Evolutionary conservation across 1,140 invertebrate genomes (phyloP).

Genomic region (Drosophila nebulosa): DNA sequence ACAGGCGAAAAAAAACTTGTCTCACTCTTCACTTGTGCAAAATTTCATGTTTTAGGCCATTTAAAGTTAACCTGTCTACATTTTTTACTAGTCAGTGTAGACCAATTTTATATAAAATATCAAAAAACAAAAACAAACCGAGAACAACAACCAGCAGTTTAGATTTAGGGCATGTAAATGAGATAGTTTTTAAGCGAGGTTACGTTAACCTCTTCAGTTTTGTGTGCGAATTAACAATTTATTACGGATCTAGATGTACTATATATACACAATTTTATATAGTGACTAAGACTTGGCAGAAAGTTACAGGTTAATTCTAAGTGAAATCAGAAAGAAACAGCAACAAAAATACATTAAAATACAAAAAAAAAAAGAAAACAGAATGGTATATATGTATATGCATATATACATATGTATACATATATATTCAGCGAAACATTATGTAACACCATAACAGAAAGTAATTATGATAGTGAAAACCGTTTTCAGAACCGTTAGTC

Average conservation of each 20-base stretch:
- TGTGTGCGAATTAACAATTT: constrained; percentile 16
- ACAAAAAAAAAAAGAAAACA: background rate
- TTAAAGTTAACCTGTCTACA: background rate
- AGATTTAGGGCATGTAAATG: constrained; percentile 47
- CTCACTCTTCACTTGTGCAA: background rate
- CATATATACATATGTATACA: background rate
- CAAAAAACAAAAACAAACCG: background rate
- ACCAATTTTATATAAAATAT: constrained; percentile 7
- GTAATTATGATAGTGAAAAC: constrained; percentile 7
- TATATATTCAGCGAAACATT: background rate
- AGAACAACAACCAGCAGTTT: constrained; percentile 7
- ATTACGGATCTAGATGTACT: constrained; percentile 39
- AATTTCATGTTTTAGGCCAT: background rate
- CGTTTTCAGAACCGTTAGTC: constrained; percentile 23
- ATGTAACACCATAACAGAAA: background rate
- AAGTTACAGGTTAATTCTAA: constrained; percentile 29
- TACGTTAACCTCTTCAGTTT: constrained; percentile 56
- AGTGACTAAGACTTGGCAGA: constrained; percentile 31
- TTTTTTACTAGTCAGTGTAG: background rate
- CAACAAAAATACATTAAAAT: background rate
- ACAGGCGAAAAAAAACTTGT: background rate
- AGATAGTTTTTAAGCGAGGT: constrained; percentile 53
- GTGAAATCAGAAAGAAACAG: constrained; percentile 12
- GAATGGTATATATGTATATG: background rate
- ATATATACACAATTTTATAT: constrained; percentile 33